These are phyloP conservation scores for Gobius niger DNA, from an alignment of 2,113 vertebrate genomes.

Conservation along the genomic window DNA sequence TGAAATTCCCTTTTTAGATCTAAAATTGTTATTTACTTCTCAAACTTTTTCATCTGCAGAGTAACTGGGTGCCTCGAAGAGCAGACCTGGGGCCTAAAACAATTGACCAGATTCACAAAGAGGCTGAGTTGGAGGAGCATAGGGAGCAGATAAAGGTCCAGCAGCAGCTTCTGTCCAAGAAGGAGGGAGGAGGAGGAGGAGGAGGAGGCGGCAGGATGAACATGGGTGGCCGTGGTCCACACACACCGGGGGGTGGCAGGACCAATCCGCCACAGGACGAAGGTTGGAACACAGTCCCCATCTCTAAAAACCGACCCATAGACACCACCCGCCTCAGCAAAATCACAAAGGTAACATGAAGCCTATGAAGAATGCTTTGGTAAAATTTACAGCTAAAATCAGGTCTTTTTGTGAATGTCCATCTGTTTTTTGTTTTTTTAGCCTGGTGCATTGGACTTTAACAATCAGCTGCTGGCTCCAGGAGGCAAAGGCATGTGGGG, in stretches of 20 bases:
- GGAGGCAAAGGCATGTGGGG: constrained; percentile 85
- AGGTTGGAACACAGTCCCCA: constrained; percentile 96
- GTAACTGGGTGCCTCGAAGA: constrained; percentile 92
- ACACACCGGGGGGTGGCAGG: constrained; percentile 64
- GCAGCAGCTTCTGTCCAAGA: constrained; percentile 89
- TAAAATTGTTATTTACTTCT: not conserved
- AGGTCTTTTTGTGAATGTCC: not conserved
- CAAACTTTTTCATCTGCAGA: constrained; percentile 67
- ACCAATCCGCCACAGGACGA: constrained; percentile 84
- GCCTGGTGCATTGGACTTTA: constrained; percentile 90
- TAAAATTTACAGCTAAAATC: not conserved
- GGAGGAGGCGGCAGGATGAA: constrained; percentile 67
- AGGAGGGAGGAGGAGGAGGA: constrained; percentile 76
- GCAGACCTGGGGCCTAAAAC: constrained; percentile 96
- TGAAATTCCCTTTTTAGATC: no score
- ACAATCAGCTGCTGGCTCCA: constrained; percentile 90
- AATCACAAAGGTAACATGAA: constrained; percentile 88
- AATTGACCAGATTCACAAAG: constrained; percentile 97
- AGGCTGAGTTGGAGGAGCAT: constrained; percentile 93
- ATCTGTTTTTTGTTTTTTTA: constrained; percentile 38
- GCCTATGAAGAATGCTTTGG: not conserved
- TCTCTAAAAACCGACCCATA: constrained; percentile 90
- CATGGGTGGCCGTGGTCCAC: constrained; percentile 68
- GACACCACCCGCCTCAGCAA: constrained; percentile 90
- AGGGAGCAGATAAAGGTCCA: constrained; percentile 91